Conservation (phyloP, 2,888 invertebrate species). For the Euzetes globulus region DNA sequence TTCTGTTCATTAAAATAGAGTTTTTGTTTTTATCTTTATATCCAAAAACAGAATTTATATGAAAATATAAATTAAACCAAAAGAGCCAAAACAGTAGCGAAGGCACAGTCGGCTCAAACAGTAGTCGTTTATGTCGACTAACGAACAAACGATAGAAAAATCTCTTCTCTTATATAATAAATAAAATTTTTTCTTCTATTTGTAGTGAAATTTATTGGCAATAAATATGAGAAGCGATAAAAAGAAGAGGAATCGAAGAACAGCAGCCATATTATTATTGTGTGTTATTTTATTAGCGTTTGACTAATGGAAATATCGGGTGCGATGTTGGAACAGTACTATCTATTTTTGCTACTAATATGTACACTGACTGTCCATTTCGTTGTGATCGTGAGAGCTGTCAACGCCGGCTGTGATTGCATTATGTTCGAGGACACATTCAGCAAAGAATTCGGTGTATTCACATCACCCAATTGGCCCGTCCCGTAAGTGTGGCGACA, state of each 20-base stretch:
- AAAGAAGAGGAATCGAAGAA: not conserved
- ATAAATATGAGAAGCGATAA: not conserved
- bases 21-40: too few species aligned
- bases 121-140: too few species aligned
- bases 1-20: too few species aligned
- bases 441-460: constrained; percentile 67
- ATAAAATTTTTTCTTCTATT: not conserved
- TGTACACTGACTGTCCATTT: constrained; percentile 1
- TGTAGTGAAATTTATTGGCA: not conserved
- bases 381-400: not conserved
- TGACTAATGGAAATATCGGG: not conserved
- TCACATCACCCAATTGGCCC: constrained; percentile 76
- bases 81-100: too few species aligned
- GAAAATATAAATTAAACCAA: too few species aligned
- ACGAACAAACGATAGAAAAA: not conserved
- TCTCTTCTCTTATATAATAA: not conserved
- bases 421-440: constrained; percentile 70
- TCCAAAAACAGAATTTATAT: too few species aligned
- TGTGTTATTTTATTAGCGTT: not conserved
- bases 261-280: not conserved
- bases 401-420: constrained; percentile 59
- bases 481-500: constrained; percentile 48
- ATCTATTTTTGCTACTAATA: not conserved
- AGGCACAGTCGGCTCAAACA: too few species aligned
- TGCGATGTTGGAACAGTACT: not conserved